phyloP scores from a whole-genome alignment of 2,797 vertebrate genomes.

The Myotis planiceps region DNA sequence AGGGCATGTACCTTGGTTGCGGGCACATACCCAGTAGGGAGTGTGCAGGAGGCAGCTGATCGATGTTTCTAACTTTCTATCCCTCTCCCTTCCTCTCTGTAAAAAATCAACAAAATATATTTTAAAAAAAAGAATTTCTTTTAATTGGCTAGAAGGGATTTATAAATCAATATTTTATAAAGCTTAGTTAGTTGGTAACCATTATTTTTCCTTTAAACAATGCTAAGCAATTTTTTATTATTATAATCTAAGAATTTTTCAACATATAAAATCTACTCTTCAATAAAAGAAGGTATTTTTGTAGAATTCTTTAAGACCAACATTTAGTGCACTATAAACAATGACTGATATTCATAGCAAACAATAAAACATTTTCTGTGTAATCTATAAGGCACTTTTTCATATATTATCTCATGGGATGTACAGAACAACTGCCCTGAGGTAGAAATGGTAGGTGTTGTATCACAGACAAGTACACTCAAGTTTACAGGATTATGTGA shows the following conservation, averaged over 20 bases:
- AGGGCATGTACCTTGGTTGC: too few species aligned
- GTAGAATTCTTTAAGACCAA: not conserved
- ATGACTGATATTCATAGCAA: not conserved
- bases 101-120: too few species aligned
- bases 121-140: conserved; percentile 15
- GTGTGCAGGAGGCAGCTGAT: too few species aligned
- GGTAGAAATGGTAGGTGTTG: not conserved
- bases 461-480: not conserved
- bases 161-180: conserved; percentile 19
- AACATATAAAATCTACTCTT: not conserved
- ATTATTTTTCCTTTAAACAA: conserved; percentile 36
- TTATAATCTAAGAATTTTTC: not conserved
- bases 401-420: not conserved
- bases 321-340: not conserved
- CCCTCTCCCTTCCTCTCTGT: too few species aligned
- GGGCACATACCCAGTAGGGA: too few species aligned
- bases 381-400: not conserved
- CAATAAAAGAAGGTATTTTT: not conserved
- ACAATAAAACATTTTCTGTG: not conserved
- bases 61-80: too few species aligned
- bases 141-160: not conserved
- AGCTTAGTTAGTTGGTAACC: not conserved
- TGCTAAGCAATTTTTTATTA: not conserved
- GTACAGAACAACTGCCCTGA: not conserved
- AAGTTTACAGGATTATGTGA: not conserved